Conservation (phyloP, 2,888 invertebrate genomes). For the Tenthredo mesomela region DNA sequence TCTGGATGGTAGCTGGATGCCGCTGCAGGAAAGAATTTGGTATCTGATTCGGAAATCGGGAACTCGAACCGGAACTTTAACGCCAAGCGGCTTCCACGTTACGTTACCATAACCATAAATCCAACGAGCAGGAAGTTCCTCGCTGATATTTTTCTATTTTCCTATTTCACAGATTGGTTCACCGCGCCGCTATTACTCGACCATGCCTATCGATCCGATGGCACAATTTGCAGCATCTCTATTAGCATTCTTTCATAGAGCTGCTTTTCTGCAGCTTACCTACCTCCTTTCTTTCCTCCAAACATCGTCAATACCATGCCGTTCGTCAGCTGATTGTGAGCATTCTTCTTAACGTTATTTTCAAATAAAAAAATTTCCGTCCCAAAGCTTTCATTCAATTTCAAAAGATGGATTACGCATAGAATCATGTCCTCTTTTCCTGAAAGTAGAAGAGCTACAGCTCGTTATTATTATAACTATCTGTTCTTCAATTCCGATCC, state of each 20-base stretch:
- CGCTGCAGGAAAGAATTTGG: slow-evolving; percentile 64
- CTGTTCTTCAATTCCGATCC: not conserved
- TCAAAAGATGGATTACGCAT: not conserved
- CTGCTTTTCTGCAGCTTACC: not conserved
- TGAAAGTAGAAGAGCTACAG: not conserved
- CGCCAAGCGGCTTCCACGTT: slow-evolving; percentile 68
- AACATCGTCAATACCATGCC: not conserved
- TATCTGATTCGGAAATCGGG: slow-evolving; percentile 70
- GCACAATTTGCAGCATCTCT: slow-evolving; percentile 36
- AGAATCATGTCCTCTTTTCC: not conserved
- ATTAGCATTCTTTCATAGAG: not conserved
- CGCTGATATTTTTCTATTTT: slow-evolving; percentile 56
- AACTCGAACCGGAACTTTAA: slow-evolving; percentile 66
- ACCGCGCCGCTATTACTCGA: slow-evolving; percentile 55
- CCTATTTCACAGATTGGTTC: slow-evolving; percentile 64
- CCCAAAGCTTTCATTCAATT: not conserved
- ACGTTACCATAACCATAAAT: slow-evolving; percentile 71
- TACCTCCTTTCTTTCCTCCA: not conserved
- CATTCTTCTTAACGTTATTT: not conserved
- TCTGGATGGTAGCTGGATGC: slow-evolving; percentile 49
- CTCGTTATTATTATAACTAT: not conserved
- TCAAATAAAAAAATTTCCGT: not conserved
- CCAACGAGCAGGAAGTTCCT: slow-evolving; percentile 58
- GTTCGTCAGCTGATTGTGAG: not conserved
- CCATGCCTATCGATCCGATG: slow-evolving; percentile 38